phyloP scores from a whole-genome alignment of 2,888 invertebrate species.

The Tholera decimalis region DNA sequence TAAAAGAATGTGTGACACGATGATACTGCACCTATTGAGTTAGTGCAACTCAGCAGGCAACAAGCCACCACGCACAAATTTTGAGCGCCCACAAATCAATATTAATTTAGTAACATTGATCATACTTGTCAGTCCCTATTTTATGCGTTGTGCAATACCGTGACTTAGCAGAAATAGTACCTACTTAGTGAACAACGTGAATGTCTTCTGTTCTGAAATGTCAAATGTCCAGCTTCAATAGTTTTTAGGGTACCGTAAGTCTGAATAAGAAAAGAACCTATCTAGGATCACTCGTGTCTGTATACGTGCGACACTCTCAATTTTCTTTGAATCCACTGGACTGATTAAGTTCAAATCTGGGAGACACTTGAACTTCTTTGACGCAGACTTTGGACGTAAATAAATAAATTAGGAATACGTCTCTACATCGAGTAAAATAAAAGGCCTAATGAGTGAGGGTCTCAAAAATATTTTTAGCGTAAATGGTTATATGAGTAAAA shows the following conservation, averaged over 20 bases:
- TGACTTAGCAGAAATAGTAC: conserved; percentile 26
- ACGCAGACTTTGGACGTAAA: not conserved
- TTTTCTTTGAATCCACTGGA: too few relatives aligned
- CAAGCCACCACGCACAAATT: conserved; percentile 25
- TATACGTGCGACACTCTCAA: too few relatives aligned
- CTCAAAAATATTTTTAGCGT: too few relatives aligned
- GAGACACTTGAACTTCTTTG: too few relatives aligned
- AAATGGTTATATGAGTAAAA: too few relatives aligned
- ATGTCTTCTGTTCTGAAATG: conserved; percentile 10
- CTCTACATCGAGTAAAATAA: too few relatives aligned
- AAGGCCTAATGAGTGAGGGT: too few relatives aligned
- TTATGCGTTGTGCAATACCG: conserved; percentile 36
- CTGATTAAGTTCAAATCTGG: too few relatives aligned
- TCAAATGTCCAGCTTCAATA: not conserved
- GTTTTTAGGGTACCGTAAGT: too few relatives aligned
- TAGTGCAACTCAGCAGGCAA: conserved; percentile 11
- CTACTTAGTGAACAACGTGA: conserved; percentile 6
- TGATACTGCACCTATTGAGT: conserved; percentile 15
- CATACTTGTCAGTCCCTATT: conserved; percentile 35
- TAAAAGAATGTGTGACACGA: not conserved
- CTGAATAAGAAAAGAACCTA: too few relatives aligned
- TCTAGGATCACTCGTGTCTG: too few relatives aligned
- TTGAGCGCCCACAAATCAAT: conserved; percentile 50
- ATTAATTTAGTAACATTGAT: conserved; percentile 54
- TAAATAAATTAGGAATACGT: too few relatives aligned